phyloP scores from a whole-genome alignment of 1,140 invertebrate genomes.

The Pseudomyrmex gracilis region DNA sequence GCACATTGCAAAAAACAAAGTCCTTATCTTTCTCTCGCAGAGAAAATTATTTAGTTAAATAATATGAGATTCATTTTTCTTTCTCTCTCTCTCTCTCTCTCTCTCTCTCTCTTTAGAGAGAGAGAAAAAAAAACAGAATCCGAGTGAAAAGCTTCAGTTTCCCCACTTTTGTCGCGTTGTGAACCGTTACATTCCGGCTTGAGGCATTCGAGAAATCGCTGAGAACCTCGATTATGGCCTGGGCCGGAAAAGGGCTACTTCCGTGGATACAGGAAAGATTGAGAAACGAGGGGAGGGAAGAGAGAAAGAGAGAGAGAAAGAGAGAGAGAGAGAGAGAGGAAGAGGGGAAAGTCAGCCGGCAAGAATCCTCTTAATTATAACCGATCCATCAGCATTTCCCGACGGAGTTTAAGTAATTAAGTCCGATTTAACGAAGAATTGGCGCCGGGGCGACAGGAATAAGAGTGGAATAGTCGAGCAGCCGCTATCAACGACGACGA shows the following conservation, averaged over 20 bases:
- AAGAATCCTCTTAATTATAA: constrained; percentile 78
- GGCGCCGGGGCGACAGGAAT: constrained; percentile 70
- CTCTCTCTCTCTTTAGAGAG: not conserved
- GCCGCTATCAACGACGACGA: constrained; percentile 60
- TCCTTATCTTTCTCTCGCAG: constrained; percentile 26
- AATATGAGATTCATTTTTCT: constrained; percentile 51
- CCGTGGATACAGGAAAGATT: constrained; percentile 43
- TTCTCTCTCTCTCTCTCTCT: not conserved
- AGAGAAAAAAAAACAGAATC: constrained; percentile 54
- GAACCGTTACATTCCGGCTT: constrained; percentile 31
- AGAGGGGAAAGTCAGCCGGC: constrained; percentile 52
- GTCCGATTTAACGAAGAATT: constrained; percentile 79
- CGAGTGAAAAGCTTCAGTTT: constrained; percentile 28
- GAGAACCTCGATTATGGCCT: constrained; percentile 54
- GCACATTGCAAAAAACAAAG: constrained; percentile 1
- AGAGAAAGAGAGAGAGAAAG: not conserved
- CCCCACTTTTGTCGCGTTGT: not conserved
- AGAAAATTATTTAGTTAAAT: constrained; percentile 41
- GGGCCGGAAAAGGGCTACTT: constrained; percentile 64
- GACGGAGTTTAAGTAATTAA: constrained; percentile 78
- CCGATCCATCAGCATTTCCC: constrained; percentile 77
- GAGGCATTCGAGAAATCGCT: constrained; percentile 46
- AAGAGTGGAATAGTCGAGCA: constrained; percentile 71
- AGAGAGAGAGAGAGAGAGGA: not conserved
- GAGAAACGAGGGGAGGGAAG: not conserved